Base-by-base conservation (phyloP, 2,113 vertebrate genomes). In the Pelobates fuscus region DNA sequence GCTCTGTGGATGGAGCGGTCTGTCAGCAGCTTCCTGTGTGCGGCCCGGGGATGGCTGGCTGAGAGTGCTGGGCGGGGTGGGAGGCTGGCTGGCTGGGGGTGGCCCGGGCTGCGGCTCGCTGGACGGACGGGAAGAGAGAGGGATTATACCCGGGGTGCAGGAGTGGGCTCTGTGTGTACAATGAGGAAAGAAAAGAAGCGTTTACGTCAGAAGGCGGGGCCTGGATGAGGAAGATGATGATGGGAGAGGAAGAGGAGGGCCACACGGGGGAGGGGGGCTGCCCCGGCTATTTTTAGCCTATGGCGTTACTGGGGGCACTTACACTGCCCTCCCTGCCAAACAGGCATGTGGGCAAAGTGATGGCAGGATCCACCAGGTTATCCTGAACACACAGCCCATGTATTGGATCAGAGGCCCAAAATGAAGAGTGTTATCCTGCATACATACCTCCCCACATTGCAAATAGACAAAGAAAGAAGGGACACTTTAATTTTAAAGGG, bases 161-260 rank as follows among this genome's bases (percentile, higher is more conserved):
- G 12, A 14, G 44, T 23, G 52, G 61, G 61, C 41, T 66, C 61
- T 71, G 67, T 70, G 71, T 74, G 71, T 74, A 44, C 25, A 74
- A 46, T 26, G 62, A 60, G 30, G 29, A 44, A 10, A 55, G 17
- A 55, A 73, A 72, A 41, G 71, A 37, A 61, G 71, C 61, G 71
- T 57, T 66, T 25, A 74, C 62, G 55, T 64, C 44, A 63, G 21
- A 46, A 73, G 71, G 71, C 17, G 71, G 71, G 49, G 17, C 49
- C 23, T 66, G 57, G 61, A 73, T 54, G 44, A 73, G 26, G 44
- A 18, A 23, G 57, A 32, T 44, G 69, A 72, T 32, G 70, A 63
- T 62, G 60, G 21, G 23, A 49, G 71, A 74, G 52, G 71, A 74
- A 57, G 71, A 66, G 71, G 71, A 66, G 71, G 61, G 44, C 14